These are phyloP conservation scores for Butastur rufipennis DNA, from an alignment of 2,113 vertebrate species.

Conservation along the genomic window DNA sequence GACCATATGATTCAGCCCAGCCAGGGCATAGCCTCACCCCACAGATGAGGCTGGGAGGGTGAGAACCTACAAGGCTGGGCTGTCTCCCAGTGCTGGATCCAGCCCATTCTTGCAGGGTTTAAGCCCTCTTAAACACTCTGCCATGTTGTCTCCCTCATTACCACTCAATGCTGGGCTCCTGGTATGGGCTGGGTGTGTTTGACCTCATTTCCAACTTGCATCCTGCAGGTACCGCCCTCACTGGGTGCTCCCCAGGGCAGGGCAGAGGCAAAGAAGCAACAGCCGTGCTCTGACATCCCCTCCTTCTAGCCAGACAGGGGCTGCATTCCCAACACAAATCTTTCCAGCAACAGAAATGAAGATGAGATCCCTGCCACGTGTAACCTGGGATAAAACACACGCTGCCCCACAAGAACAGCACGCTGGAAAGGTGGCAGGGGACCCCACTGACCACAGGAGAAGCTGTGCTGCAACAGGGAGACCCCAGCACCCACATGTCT, in stretches of 20 bases:
- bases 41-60: accelerated
- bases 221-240: accelerated
- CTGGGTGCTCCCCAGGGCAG: background rate
- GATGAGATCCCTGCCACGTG: accelerated
- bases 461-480: background rate
- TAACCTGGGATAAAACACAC: accelerated
- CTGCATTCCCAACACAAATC: background rate
- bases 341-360: background rate
- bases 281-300: background rate
- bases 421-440: accelerated
- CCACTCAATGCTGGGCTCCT: background rate
- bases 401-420: background rate
- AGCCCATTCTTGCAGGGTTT: background rate
- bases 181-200: background rate
- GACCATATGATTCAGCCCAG: background rate
- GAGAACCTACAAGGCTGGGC: background rate
- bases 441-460: accelerated
- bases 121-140: background rate
- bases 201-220: background rate
- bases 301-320: background rate
- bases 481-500: background rate
- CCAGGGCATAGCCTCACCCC: background rate
- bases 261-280: background rate
- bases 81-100: background rate
- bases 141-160: background rate